Base-by-base conservation (phyloP, 2,113 vertebrate species). In the Mugil cephalus region DNA sequence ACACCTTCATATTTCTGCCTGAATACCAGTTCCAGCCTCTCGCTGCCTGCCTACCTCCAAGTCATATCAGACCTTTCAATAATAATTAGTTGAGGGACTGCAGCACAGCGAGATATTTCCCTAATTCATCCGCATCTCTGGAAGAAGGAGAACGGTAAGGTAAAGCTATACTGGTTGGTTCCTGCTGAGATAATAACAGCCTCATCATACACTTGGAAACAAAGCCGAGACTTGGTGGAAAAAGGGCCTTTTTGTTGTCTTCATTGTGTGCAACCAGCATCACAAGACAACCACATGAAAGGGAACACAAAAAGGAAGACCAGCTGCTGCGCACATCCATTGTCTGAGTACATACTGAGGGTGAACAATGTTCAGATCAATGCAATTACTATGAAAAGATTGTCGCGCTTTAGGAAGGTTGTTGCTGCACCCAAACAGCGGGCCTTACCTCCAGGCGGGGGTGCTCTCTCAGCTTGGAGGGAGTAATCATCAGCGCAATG, bases 71-170 rank as follows among this genome's bases (percentile, higher is more conserved):
- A 86, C 84, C 87, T 79, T 90, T 88, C 82, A 85, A 66, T 70
- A 62, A 70, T 89, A 87, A 89, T 91, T 79, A 91, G 84, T 74
- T 70, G 67, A 84, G 85, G 85, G 75, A 79, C 84, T 77, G 70
- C 70, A 77, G 78, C 54, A 81, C 87, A 85, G 85, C 64, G 0
- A 71, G 88, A 66, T 43, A 82, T 86, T 82, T 74, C 68, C 70
- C 82, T 73, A 77, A 87, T 83, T 75, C 60, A 18, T 69, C 38
- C 43, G 18, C 65, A 68, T 87, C 84, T 75, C 42, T 48, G 52
- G 71, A 36, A 77, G 56, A 47, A 54, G 59, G 54, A 73, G 59
- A 52, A 15, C 45, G 38, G 65, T 55, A 71, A 69, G 80, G 68
- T 68, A 69, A 43, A 47, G 62, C 74, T 58, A 50, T 45, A 55